Evolutionary conservation across 2,888 invertebrate species (phyloP).

Genomic region (Limnephilus auricula): DNA sequence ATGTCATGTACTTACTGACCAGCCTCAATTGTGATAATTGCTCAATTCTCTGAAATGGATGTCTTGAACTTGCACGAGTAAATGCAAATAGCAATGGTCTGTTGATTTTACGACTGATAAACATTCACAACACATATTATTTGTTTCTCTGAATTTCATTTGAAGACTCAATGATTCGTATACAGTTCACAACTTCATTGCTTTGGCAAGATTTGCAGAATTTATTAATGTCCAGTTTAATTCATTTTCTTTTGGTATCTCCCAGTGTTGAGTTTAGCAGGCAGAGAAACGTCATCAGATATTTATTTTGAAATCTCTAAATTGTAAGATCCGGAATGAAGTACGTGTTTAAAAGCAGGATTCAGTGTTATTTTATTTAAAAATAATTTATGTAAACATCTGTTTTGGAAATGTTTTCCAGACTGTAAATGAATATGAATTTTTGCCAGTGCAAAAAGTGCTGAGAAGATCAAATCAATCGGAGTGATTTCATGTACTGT

Average conservation of each 20-base stretch:
- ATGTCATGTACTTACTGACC: too few species aligned
- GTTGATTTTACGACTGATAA: not conserved
- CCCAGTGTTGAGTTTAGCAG: not conserved
- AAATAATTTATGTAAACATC: not conserved
- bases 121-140: not conserved
- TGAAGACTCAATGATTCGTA: not conserved
- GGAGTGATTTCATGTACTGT: too few species aligned
- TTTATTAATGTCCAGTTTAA: not conserved
- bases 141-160: not conserved
- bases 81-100: not conserved
- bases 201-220: not conserved
- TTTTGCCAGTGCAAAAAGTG: too few species aligned
- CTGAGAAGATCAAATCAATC: too few species aligned
- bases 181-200: not conserved
- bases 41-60: not conserved
- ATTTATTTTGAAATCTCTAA: not conserved
- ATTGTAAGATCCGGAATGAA: not conserved
- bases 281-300: not conserved
- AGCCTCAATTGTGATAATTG: not conserved
- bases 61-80: not conserved
- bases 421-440: too few species aligned
- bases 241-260: not conserved
- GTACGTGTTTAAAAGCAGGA: not conserved
- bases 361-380: not conserved
- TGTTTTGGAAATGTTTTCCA: not conserved